Conservation (phyloP, 2,113 vertebrate species). For the Microcebus lehilahytsara region DNA sequence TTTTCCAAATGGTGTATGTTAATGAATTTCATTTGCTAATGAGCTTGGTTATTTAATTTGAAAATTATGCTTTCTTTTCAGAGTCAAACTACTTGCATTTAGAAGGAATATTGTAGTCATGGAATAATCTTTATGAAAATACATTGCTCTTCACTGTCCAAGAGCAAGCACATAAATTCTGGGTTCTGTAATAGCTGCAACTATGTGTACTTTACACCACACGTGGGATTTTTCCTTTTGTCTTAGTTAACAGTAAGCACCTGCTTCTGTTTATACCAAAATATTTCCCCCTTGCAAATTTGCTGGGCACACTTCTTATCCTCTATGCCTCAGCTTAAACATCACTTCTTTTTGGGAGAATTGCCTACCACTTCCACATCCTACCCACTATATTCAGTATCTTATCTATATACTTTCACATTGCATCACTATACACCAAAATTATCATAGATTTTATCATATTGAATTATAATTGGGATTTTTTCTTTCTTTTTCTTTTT, state of each 20-base stretch:
- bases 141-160: too few species aligned
- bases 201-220: accelerated
- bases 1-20: background rate
- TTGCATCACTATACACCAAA: background rate
- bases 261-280: background rate
- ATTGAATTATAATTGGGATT: background rate
- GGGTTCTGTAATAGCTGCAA: too few species aligned
- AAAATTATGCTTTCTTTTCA: background rate
- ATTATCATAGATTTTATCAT: background rate
- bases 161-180: background rate
- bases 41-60: background rate
- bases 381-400: background rate
- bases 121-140: background rate
- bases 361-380: background rate
- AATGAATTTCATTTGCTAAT: background rate
- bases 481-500: too few species aligned
- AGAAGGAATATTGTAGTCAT: background rate
- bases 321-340: background rate
- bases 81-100: background rate
- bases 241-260: background rate
- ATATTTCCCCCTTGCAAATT: background rate
- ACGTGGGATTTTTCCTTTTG: background rate
- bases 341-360: background rate
- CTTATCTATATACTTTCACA: background rate
- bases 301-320: background rate